A percentile compares a stretch with the other conserved stretches of the same genome.
These are phyloP conservation scores for Oxyura jamaicensis DNA, from an alignment of 2,113 vertebrate genomes.

Conservation along the genomic window DNA sequence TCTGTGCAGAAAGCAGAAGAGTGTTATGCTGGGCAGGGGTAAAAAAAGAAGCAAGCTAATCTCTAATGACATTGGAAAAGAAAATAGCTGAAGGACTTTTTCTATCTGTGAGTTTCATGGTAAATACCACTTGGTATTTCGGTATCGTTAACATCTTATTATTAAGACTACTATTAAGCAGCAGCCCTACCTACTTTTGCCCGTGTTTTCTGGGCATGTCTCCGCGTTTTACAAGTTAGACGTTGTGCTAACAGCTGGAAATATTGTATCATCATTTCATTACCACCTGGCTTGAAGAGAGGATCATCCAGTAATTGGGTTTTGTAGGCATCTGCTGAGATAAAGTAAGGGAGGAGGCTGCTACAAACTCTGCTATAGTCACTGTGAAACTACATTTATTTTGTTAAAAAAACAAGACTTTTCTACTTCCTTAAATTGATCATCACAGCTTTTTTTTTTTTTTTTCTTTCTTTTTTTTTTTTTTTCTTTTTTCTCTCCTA, in stretches of 20 bases:
- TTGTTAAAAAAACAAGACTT: neutral
- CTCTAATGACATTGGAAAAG: neutral
- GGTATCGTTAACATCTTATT: neutral
- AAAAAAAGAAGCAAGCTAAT: neutral
- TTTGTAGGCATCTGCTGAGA: conserved; percentile 5
- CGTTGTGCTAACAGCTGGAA: conserved; percentile 35
- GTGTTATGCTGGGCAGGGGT: neutral
- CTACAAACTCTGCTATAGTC: neutral
- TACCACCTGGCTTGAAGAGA: conserved; percentile 42
- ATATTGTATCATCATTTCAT: conserved; percentile 45
- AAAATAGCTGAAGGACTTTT: neutral
- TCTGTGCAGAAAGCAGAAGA: neutral
- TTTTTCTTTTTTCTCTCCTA: neutral
- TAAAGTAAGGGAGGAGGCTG: neutral
- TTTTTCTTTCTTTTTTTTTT: neutral
- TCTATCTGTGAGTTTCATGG: neutral
- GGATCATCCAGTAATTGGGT: neutral
- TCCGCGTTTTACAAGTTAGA: conserved; percentile 39
- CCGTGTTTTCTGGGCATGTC: neutral
- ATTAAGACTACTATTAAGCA: neutral
- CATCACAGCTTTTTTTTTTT: neutral
- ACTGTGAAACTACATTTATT: neutral
- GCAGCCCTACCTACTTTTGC: neutral
- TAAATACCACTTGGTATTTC: neutral
- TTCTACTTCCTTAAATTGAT: neutral